Conservation (phyloP, 2,888 invertebrate species). For the Synanthedon myopaeformis region DNA sequence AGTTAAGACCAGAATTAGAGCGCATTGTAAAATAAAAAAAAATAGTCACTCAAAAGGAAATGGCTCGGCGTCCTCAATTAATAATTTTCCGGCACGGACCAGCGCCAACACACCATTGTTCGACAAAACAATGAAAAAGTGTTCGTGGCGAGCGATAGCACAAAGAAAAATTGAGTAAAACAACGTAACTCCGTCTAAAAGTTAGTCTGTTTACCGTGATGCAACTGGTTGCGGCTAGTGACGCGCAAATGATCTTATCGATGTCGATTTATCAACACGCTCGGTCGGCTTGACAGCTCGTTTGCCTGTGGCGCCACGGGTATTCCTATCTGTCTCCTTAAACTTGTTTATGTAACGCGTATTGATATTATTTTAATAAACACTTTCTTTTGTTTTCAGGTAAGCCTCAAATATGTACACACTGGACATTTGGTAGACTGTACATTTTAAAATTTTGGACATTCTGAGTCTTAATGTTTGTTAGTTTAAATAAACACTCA, state of each 20-base stretch:
- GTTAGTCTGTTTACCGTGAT: conserved; percentile 32
- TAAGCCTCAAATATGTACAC: neutral
- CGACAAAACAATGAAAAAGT: conserved; percentile 39
- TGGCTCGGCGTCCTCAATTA: conserved; percentile 29
- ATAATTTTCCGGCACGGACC: conserved; percentile 34
- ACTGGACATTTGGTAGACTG: too few species aligned
- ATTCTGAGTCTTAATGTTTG: too few species aligned
- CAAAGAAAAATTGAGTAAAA: conserved; percentile 54
- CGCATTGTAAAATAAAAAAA: conserved; percentile 3
- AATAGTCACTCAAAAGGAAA: conserved; percentile 12
- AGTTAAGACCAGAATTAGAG: conserved; percentile 7
- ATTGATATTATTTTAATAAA: neutral
- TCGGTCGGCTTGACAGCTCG: neutral
- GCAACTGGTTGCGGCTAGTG: conserved; percentile 30
- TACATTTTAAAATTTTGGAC: too few species aligned
- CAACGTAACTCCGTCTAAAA: conserved; percentile 42
- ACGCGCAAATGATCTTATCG: conserved; percentile 7
- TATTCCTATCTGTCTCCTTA: neutral
- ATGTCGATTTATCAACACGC: conserved; percentile 5
- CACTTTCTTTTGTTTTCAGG: conserved; percentile 1
- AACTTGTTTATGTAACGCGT: neutral
- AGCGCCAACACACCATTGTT: conserved; percentile 36
- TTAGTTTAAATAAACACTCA: too few species aligned
- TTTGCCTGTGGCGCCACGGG: neutral
- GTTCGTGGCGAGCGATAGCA: conserved; percentile 26